Evolutionary conservation across 2,797 vertebrate genomes (phyloP).

Genomic region (Falco naumanni): DNA sequence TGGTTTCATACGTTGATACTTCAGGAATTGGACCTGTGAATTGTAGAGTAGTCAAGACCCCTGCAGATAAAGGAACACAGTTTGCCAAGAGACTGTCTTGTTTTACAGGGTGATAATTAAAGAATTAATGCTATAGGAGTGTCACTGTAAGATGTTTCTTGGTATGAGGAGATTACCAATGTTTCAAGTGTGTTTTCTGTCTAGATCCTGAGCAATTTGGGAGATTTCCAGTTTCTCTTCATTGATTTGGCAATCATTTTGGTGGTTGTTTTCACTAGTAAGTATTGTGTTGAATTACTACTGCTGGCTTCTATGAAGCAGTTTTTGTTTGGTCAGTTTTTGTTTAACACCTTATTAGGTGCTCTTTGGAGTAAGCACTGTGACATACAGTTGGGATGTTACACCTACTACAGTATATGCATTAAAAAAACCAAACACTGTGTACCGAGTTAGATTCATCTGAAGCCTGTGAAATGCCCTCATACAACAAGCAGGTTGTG

Average conservation of each 20-base stretch:
- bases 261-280: slow-evolving; percentile 96
- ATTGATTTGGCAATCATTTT: slow-evolving; percentile 97
- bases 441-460: neutral
- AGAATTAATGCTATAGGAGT: neutral
- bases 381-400: neutral
- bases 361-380: neutral
- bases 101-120: neutral
- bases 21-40: neutral
- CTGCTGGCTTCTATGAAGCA: neutral
- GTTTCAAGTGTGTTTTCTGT: slow-evolving; percentile 14
- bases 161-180: neutral
- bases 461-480: neutral
- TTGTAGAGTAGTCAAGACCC: neutral
- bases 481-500: neutral
- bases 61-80: neutral
- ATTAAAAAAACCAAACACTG: neutral
- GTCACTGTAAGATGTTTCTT: neutral
- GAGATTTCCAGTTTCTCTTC: slow-evolving; percentile 98
- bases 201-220: slow-evolving; percentile 94
- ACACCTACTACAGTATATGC: neutral
- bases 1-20: neutral
- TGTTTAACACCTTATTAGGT: neutral
- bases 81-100: neutral
- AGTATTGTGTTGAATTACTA: slow-evolving; percentile 73
- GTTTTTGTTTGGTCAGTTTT: neutral